Evolutionary conservation across 1,140 invertebrate species (phyloP).

Genomic region (Brachionus asplanchnoidis): DNA sequence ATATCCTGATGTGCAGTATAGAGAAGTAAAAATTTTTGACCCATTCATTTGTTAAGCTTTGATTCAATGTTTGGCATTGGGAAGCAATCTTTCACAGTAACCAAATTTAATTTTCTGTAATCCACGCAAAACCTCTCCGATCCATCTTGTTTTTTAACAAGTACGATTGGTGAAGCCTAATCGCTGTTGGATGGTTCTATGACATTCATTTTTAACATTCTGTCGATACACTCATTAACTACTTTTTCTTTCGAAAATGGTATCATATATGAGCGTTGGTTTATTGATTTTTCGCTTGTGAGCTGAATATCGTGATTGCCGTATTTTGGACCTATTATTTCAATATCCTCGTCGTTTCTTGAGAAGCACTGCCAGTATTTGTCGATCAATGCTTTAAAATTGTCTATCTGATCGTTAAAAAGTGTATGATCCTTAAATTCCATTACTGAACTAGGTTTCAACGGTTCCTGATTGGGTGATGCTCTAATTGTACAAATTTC

Average conservation of each 20-base stretch:
- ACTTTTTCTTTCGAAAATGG: neutral
- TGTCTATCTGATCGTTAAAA: neutral
- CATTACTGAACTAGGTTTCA: neutral
- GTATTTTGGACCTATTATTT: neutral
- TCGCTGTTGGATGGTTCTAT: neutral
- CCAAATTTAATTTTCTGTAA: neutral
- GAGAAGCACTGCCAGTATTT: neutral
- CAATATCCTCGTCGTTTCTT: neutral
- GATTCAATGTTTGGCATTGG: conserved; percentile 33
- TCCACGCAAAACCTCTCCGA: conserved; percentile 20
- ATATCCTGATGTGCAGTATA: conserved; percentile 53
- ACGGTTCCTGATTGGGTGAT: neutral
- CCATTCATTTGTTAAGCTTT: neutral
- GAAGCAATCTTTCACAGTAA: conserved; percentile 22
- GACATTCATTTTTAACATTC: conserved; percentile 36
- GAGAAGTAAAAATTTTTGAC: conserved; percentile 45
- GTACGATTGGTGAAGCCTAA: conserved; percentile 3
- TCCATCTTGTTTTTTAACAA: conserved; percentile 12
- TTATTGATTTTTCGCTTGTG: neutral
- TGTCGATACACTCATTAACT: neutral
- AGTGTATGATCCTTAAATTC: neutral
- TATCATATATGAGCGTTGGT: neutral
- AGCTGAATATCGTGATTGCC: neutral
- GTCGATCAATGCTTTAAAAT: neutral
- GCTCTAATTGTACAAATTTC: neutral